These are phyloP conservation scores for Microctenopoma stevenorrisi DNA, from an alignment of 2,797 vertebrate species.

Conservation along the genomic window DNA sequence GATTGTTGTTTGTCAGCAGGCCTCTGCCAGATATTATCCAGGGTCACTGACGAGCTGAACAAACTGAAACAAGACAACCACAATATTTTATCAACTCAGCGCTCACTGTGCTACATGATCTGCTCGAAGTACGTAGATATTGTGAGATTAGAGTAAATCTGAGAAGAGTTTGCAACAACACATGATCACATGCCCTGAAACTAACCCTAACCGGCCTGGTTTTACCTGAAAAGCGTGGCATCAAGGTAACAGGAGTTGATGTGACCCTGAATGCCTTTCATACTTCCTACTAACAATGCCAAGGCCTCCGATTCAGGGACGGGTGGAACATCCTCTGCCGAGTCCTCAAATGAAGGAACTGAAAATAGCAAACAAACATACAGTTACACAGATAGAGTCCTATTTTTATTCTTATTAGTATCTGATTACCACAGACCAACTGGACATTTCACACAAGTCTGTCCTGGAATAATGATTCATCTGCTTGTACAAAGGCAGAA, in stretches of 20 bases:
- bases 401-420: background rate
- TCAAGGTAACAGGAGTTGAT: slow-evolving; percentile 89
- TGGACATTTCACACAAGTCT: background rate
- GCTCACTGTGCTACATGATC: slow-evolving; percentile 1
- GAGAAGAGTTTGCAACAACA: background rate
- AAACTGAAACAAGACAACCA: slow-evolving; percentile 73
- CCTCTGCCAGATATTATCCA: slow-evolving; percentile 79
- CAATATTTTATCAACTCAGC: slow-evolving; percentile 3
- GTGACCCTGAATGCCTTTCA: slow-evolving; percentile 89
- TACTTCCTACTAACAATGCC: slow-evolving; percentile 80
- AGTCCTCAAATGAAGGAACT: slow-evolving; percentile 74
- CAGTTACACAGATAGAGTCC: slow-evolving; percentile 7
- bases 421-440: background rate
- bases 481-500: slow-evolving; percentile 1
- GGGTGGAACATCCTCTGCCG: slow-evolving; percentile 72
- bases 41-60: slow-evolving; percentile 81
- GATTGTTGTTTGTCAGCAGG: slow-evolving; percentile 69
- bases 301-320: slow-evolving; percentile 76
- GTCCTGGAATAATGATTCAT: slow-evolving; percentile 8
- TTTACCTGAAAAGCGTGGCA: slow-evolving; percentile 87
- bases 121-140: slow-evolving; percentile 1
- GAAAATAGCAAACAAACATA: slow-evolving; percentile 18
- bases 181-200: background rate
- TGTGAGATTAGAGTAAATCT: slow-evolving; percentile 4
- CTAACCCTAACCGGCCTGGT: background rate